These are phyloP conservation scores for Poeciliopsis paucimaculata DNA, from an alignment of 2,797 vertebrate genomes.

Conservation along the genomic window DNA sequence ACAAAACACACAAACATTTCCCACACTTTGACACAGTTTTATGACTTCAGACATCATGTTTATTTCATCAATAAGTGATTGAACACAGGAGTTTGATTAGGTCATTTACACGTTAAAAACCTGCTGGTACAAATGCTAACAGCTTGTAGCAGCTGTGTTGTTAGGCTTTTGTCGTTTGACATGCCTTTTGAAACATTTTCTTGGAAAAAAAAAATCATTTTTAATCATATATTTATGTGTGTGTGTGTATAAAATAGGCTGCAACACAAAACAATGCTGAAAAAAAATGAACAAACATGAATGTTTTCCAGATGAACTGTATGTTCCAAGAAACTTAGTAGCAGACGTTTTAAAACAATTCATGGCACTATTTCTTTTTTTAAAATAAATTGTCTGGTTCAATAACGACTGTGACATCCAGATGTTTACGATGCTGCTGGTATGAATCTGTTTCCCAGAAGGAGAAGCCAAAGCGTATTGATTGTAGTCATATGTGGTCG, in stretches of 20 bases:
- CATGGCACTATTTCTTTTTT: background rate
- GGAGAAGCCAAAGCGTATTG: background rate
- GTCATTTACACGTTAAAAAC: no score
- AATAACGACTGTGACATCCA: background rate
- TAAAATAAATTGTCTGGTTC: background rate
- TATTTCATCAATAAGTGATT: no score
- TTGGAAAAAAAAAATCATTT: no score
- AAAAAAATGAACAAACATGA: background rate
- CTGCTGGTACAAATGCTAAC: no score
- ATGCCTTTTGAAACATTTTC: no score
- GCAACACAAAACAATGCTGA: background rate
- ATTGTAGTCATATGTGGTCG: constrained; percentile 8
- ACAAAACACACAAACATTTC: no score
- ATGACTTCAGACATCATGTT: no score
- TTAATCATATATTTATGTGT: no score
- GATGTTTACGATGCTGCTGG: background rate
- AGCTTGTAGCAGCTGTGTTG: no score
- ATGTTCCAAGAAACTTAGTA: background rate
- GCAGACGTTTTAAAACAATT: background rate
- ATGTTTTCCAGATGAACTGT: background rate
- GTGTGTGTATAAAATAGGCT: background rate
- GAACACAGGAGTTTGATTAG: no score
- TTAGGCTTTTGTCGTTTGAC: no score
- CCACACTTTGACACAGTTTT: no score
- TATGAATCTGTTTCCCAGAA: constrained; percentile 3